Evolutionary conservation across 2,113 vertebrate species (phyloP), one percentile per base, ranked within the genome.

Genomic region (Sinocyclocheilus anophthalmus): DNA sequence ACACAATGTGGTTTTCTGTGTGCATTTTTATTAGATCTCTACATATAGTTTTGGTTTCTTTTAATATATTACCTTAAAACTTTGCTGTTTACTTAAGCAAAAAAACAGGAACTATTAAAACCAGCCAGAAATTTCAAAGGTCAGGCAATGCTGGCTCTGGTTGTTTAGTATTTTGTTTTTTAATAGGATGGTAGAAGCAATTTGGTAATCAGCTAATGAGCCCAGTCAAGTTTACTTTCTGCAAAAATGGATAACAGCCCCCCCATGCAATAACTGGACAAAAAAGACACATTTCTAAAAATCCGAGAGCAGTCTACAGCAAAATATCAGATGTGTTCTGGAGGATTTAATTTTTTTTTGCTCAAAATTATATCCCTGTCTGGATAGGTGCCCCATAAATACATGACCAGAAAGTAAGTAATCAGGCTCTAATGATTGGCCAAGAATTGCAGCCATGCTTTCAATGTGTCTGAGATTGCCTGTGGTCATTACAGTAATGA

Each of bases 351-450:
- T 2, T 78, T 10, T n/a, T 14, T 61, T 24, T 80, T 24, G 4
- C 59, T 80, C 22, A 8, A 10, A 63, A 63, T 80, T 5, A 4
- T 42, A 61, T 80, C 37, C 37, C 37, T 80, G 18, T 63, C 77
- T 63, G 20, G 33, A 18, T 5, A 26, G n/a, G 39, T 67, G 37
- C 8, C 9, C 59, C 59, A 45, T 81, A 81, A 48, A 45, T 61
- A 61, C 33, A 81, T 13, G n/a, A 26, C 22, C 37, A 26, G 13
- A 81, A 81, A 63, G 59, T 65, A 45, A 65, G 72, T 75, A 75
- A 75, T 65, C 59, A 81, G 61, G 8, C n/a, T 81, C 7, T 81
- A 81, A 81, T 61, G 78, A 81, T 26, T 65, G 57, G 78, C 79
- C 37, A 11, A 18, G 79, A 81, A 48, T 45, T 30, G 14, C 42